These are phyloP conservation scores for Apistogramma diplotaenia DNA, from an alignment of 2,113 vertebrate genomes.

Conservation along the genomic window DNA sequence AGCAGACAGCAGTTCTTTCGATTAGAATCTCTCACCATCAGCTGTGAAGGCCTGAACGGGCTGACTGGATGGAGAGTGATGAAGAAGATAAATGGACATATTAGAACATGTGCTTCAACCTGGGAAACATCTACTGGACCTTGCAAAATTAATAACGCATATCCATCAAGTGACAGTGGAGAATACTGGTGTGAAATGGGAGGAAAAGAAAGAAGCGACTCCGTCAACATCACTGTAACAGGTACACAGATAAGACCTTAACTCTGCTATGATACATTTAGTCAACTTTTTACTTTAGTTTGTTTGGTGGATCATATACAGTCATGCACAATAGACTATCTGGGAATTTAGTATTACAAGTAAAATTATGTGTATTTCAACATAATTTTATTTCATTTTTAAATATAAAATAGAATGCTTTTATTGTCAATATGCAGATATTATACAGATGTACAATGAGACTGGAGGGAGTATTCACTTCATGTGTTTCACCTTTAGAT, in stretches of 20 bases:
- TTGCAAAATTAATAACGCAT: rapidly evolving
- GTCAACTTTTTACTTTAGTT: too few species aligned
- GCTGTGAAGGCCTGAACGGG: not conserved
- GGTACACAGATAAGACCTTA: too few species aligned
- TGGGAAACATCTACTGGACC: not conserved
- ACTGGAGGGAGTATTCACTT: too few species aligned
- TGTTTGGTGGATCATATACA: too few species aligned
- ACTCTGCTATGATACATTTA: too few species aligned
- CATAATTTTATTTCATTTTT: too few species aligned
- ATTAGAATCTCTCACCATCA: rapidly evolving
- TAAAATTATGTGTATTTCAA: too few species aligned
- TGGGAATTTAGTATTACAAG: too few species aligned
- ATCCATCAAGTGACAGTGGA: not conserved
- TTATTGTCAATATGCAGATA: too few species aligned
- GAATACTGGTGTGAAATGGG: slow-evolving; percentile 24
- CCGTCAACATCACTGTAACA: not conserved
- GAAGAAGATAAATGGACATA: not conserved
- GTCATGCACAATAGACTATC: too few species aligned
- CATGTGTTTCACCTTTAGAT: not conserved
- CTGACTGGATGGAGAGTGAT: rapidly evolving
- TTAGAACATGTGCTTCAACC: not conserved
- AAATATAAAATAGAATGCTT: too few species aligned
- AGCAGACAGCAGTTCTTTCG: rapidly evolving
- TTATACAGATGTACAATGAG: too few species aligned
- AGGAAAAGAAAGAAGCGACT: not conserved